These are phyloP conservation scores for Parnassius mnemosyne DNA, from an alignment of 2,888 invertebrate genomes.

Conservation along the genomic window DNA sequence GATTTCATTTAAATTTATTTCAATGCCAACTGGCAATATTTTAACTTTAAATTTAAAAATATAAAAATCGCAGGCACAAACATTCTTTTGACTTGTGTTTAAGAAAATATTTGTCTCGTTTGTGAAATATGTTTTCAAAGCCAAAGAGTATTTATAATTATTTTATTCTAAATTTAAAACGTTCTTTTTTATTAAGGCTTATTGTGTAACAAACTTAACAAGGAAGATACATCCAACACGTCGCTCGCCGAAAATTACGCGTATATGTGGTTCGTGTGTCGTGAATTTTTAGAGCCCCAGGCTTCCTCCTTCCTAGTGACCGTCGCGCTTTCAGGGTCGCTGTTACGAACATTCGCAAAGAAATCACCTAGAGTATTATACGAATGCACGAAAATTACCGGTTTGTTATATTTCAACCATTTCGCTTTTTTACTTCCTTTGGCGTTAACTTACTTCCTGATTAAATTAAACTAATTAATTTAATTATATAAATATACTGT, in stretches of 20 bases:
- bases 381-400: slow-evolving; percentile 14
- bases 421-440: slow-evolving; percentile 4
- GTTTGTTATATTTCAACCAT: background rate
- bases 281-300: slow-evolving; percentile 66
- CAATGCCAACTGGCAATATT: no score
- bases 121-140: no score
- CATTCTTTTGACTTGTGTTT: no score
- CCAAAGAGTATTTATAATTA: no score
- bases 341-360: slow-evolving; percentile 30
- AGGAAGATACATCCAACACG: slow-evolving; percentile 66
- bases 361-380: slow-evolving; percentile 18
- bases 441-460: background rate
- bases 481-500: background rate
- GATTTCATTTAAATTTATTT: no score
- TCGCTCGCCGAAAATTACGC: slow-evolving; percentile 68
- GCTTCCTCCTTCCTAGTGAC: slow-evolving; percentile 68
- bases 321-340: slow-evolving; percentile 48
- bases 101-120: no score
- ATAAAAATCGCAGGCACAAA: no score
- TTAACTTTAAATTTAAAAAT: no score
- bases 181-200: slow-evolving; percentile 24
- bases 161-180: no score
- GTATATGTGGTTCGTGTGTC: slow-evolving; percentile 51
- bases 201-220: slow-evolving; percentile 50
- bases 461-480: background rate